Conservation (phyloP, 1,140 invertebrate genomes). For the Drosophila guanche region DNA sequence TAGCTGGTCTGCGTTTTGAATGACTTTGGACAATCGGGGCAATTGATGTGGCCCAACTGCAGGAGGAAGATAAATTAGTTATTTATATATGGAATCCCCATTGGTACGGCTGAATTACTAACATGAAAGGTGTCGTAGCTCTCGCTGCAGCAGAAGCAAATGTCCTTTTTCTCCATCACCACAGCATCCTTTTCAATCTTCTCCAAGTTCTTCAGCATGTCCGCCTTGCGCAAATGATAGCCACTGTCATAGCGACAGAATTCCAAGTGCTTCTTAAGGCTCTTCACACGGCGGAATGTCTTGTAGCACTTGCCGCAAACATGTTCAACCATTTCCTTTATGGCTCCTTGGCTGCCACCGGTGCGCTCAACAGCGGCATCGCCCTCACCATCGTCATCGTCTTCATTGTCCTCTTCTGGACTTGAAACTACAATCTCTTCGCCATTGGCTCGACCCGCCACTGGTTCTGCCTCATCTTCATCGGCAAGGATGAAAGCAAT, state of each 20-base stretch:
- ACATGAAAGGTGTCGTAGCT: constrained; percentile 83
- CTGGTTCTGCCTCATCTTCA: constrained; percentile 50
- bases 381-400: constrained; percentile 33
- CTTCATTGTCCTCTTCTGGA: constrained; percentile 33
- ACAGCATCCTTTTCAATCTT: constrained; percentile 80
- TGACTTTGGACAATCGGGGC: constrained; percentile 83
- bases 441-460: constrained; percentile 27
- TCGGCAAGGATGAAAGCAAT: constrained; percentile 75
- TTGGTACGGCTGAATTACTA: not conserved
- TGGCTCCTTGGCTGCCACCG: constrained; percentile 18
- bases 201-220: constrained; percentile 80
- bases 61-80: constrained; percentile 1
- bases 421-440: constrained; percentile 57
- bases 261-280: constrained; percentile 76
- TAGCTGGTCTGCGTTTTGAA: constrained; percentile 81
- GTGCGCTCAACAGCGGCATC: constrained; percentile 6
- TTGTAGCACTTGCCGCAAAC: constrained; percentile 82
- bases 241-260: constrained; percentile 80
- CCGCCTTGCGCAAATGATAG: constrained; percentile 75
- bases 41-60: constrained; percentile 79
- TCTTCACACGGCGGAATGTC: constrained; percentile 73
- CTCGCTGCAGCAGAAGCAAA: constrained; percentile 81
- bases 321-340: constrained; percentile 80
- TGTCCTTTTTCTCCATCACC: constrained; percentile 79
- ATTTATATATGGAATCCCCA: not conserved